Base-by-base conservation (phyloP, 1,140 invertebrate genomes). In the Pogonus chalceus region DNA sequence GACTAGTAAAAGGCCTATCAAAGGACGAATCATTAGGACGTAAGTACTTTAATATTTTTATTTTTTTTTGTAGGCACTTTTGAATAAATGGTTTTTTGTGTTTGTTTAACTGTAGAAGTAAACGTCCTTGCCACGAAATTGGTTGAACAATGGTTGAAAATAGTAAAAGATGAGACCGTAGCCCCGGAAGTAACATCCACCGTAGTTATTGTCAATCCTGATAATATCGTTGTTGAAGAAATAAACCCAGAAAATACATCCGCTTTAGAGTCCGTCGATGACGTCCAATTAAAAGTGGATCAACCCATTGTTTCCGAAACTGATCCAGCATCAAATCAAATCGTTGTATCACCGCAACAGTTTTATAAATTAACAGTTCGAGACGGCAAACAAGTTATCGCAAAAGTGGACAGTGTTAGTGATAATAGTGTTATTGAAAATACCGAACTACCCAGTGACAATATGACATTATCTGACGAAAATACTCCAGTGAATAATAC, bases 61-160 rank as follows among this genome's bases (percentile, higher is more conserved):
- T 50, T 4, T 26, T 7, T 23, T 26, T 50, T 4, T 26, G 21
- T 39, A 7, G 14, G 14, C 26, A 31, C 26, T 31, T 31, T 4
- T 31, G 14, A 31, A 31, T 31, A 4, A 7, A 31, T 14, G 26
- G 4, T 47, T 52, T 31, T 24, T 53, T 56, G 47, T 62, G 56
- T 51, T 66, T 67, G n/a, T 72, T 70, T 67, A 57, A 66, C 78
- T 72, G 61, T 70, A 86, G 84, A 75, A 63, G 84, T 88, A 22
- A 77, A 81, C 62, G 71, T 77, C 43, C 67, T 92, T 55, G 88
- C 91, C 16, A 79, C 80, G 49, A 81, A 85, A 64, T 73, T 95
- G 37, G 90, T 95, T n/a, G 85, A 90, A 60, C 84, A 89, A 68
- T 96, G 92, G 92, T 76, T 93, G 60, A 87, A 86, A 62, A 83